Base-by-base conservation (phyloP, 1,140 invertebrate genomes). In the Charaxes varanes region DNA sequence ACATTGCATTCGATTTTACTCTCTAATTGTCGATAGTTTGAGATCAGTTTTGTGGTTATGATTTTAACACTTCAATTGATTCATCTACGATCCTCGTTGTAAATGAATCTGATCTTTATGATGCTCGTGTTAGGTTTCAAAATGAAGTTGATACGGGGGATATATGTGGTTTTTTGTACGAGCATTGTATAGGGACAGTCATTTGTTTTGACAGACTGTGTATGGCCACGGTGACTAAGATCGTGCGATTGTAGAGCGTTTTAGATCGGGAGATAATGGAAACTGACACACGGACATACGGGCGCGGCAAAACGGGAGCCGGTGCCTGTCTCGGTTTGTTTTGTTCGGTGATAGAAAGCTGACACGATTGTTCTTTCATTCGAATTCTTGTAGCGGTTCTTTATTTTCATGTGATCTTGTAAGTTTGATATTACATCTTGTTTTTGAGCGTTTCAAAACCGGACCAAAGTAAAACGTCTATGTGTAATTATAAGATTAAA, bases 151-250 rank as follows among this genome's bases (percentile, higher is more conserved):
- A 6, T 4, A 7, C 4, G 38, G n/a, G 33, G 41, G 36, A 44
- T 51, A 26, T 60, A 53, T 54, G 34, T 45, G 27, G 49, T 62
- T 48, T 69, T 72, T 65, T 70, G 50, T 65, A 40, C 54, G 46
- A 31, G 53, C 58, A 64, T 70, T 72, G 65, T 71, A 48, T 60
- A 64, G 63, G 60, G 68, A 72, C 69, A 67, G 62, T 70, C 61
- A 67, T 76, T 70, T 81, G 66, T 81, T 81, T 81, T 81, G 77
- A 81, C 77, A 77, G 73, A 55, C 62, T 51, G 60, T 77, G 63
- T 72, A 64, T 57, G 64, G 68, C 53, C 56, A 68, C 71, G 56
- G 68, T 65, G 68, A 68, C 74, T 71, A 59, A 62, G 71, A 77
- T 76, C 62, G 58, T 60, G 55, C 62, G 69, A 73, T 72, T 61